Evolutionary conservation across 2,113 vertebrate species (phyloP).

Genomic region (human (Homo sapiens)): GRCh38 chr1:106541001-106541500

Average conservation of each 20-base stretch:
- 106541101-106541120: neutral
- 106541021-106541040: neutral
- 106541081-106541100: neutral
- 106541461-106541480: neutral
- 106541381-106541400: neutral
- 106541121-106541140: neutral
- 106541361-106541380: neutral
- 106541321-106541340: neutral
- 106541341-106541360: neutral
- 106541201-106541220: neutral
- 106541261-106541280: neutral
- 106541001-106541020: neutral
- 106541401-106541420: neutral
- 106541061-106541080: neutral
- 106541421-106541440: neutral
- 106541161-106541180: neutral
- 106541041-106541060: neutral
- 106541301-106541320: neutral
- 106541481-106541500: neutral
- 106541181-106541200: neutral
- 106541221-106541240: neutral
- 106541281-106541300: neutral
- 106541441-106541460: neutral
- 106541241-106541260: neutral
- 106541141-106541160: neutral